Conservation (phyloP, 2,888 invertebrate species). For the Itoplectis maculator region DNA sequence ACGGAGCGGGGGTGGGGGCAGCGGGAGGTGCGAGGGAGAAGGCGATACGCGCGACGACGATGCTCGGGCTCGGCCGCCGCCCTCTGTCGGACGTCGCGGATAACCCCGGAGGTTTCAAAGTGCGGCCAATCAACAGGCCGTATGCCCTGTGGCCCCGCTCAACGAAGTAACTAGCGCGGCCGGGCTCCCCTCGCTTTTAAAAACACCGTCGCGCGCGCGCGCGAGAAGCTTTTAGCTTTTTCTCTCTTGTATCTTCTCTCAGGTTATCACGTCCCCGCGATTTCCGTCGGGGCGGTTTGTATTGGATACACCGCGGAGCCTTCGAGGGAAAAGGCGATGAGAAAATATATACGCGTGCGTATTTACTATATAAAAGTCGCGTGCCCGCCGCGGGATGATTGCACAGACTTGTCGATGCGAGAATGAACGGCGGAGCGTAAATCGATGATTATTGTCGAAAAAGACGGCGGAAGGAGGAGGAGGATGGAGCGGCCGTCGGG, state of each 20-base stretch:
- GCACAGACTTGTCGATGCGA: conserved; percentile 32
- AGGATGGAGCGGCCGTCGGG: conserved; percentile 16
- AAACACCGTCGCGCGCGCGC: neutral
- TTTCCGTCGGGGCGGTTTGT: no score
- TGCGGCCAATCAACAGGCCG: conserved; percentile 76
- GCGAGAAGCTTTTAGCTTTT: neutral
- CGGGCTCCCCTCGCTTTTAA: conserved; percentile 33
- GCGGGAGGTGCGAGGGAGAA: conserved; percentile 33
- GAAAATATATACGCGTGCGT: neutral
- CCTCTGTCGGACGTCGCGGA: conserved; percentile 65
- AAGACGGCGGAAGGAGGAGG: no score
- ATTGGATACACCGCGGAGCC: no score
- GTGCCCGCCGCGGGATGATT: conserved; percentile 19
- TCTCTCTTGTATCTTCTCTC: neutral
- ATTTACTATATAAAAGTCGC: neutral
- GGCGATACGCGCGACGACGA: conserved; percentile 28
- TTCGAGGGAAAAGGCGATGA: neutral
- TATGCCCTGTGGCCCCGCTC: conserved; percentile 73
- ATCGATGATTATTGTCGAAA: conserved; percentile 68
- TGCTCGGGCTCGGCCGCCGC: no score
- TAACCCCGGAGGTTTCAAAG: conserved; percentile 72
- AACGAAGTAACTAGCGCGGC: conserved; percentile 54
- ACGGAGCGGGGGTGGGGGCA: neutral
- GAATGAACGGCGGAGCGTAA: conserved; percentile 30
- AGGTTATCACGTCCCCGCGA: neutral